Base-by-base conservation (phyloP, 2,113 vertebrate genomes). In the Peromyscus polionotus region DNA sequence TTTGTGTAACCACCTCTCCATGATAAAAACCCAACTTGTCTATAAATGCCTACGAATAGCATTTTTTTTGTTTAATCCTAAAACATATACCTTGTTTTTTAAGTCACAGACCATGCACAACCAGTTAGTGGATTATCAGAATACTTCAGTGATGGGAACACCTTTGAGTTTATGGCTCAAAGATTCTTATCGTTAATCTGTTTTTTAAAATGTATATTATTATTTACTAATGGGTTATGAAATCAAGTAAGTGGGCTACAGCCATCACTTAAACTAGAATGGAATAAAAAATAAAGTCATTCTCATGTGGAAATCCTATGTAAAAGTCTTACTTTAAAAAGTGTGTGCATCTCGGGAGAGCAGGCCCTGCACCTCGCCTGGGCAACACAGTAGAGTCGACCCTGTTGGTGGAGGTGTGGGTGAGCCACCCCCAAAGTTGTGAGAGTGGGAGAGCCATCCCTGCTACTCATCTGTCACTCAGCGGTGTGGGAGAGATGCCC, bases 161-260 rank as follows among this genome's bases (percentile, higher is more conserved):
- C 20, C 13, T 88, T 59, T 85, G 22, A 77, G 51, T 93, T 89
- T 85, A 86, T 96, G 67, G 26, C 94, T 96, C n/a, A 91, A 2
- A 91, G 73, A 65, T 85, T 84, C n/a, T 51, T 93, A 31, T 57
- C 19, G 86, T 94, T 91, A 76, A 70, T 76, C 3, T 88, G 31
- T 73, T 88, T 96, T 92, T 93, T 36, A 72, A 94, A 80, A 33
- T 84, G 16, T 93, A 7, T n/a, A 83, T 87, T 51, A 81, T 80
- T 92, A 12, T 93, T 94, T 89, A 19, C 91, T 93, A 93, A 76
- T 92, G 33, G 48, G 85, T 92, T 90, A 16, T 97, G 16, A 92
- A 96, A 83, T 68, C 10, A 83, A 89, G n/a, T 95, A 89, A 94
- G 68, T 91, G 54, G 20, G 26, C 75, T 94, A 70, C 1, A 68